Percentiles rank a stretch among this genome's conserved stretches.
Conservation (phyloP, 2,888 invertebrate species). For the Ferdinandea cuprea region DNA sequence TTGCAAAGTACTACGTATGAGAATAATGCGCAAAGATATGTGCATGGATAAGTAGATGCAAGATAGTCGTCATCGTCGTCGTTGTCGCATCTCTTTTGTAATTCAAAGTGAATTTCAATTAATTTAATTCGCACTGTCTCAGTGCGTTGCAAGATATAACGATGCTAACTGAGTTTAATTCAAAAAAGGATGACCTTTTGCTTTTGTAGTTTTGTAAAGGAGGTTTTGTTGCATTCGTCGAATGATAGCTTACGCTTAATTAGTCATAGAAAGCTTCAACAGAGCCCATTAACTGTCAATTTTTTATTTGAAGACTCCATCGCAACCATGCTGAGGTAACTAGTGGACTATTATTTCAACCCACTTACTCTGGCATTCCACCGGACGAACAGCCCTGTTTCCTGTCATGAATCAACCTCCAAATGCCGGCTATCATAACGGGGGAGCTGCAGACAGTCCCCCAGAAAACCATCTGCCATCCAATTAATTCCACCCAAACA, state of each 20-base stretch:
- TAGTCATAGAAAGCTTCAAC: too few relatives aligned
- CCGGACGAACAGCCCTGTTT: conserved; percentile 19
- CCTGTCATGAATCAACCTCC: conserved; percentile 31
- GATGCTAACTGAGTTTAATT: too few relatives aligned
- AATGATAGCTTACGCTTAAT: too few relatives aligned
- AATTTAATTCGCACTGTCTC: conserved; percentile 48
- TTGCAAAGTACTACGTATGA: not conserved
- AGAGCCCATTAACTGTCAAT: too few relatives aligned
- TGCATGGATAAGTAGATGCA: conserved; percentile 68
- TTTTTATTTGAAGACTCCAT: too few relatives aligned
- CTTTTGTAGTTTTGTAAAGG: too few relatives aligned
- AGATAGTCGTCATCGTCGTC: conserved; percentile 37
- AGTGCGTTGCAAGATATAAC: conserved; percentile 13
- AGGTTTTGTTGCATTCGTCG: too few relatives aligned
- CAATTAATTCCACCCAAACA: conserved; percentile 48
- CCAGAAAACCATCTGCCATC: conserved; percentile 29
- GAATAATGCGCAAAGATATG: conserved; percentile 40
- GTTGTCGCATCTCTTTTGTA: conserved; percentile 4
- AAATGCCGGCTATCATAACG: conserved; percentile 17
- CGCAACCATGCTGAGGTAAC: too few relatives aligned
- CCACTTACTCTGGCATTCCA: too few relatives aligned
- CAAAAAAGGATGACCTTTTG: too few relatives aligned
- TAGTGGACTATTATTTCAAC: too few relatives aligned
- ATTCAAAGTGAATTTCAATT: conserved; percentile 69
- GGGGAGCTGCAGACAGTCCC: not conserved